Evolutionary conservation across 2,888 invertebrate species (phyloP), one percentile per base, ranked within the genome.

Genomic region (Lathronympha strigana): DNA sequence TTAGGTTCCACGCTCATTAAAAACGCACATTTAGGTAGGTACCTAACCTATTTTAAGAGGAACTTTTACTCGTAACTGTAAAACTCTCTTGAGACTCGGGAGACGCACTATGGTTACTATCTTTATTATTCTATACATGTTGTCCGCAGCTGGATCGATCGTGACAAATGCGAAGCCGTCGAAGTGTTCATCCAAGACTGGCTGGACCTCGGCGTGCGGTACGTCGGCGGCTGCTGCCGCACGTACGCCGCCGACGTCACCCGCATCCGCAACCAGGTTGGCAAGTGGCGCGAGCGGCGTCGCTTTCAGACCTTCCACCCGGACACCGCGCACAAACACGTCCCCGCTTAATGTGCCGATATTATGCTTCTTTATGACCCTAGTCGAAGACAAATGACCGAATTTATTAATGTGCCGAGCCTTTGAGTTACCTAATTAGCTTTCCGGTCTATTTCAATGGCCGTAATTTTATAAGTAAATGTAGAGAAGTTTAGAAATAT

Each of bases 191-290:
- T 97, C 8, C 93, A 93, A 19, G 95, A 95, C 75, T 98, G 98
- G 98, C 82, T 96, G 60, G 93, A 95, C 64, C 84, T 95, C 50
- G 98, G 98, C 0, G 96, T 96, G 36, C 94, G 94, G 61, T 97
- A 96, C 82, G 94, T 99, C 49, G 98, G 98, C 21, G 98, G 98
- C 0, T 99, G 98, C 77, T 99, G 98, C 83, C 93, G 97, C 72
- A 96, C 97, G 0, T 95, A 95, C 75, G 96, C 97, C 0, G 93
- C 95, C 0, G 97, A 98, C 81, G 95, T 98, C 36, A 92, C 93
- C 9, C 93, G 94, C 71, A 96, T 97, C 73, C 92, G 94, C 61
- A 93, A 94, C 73, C 93, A 94, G 70, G 94, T 95, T 63, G 82
- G 83, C 71, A 86, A 88, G 74, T 92, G 92, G 92, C 80, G 86